Percentiles rank a stretch among this genome's conserved stretches.
phyloP scores from a whole-genome alignment of 2,113 vertebrate genomes.

The Nerophis lumbriciformis region DNA sequence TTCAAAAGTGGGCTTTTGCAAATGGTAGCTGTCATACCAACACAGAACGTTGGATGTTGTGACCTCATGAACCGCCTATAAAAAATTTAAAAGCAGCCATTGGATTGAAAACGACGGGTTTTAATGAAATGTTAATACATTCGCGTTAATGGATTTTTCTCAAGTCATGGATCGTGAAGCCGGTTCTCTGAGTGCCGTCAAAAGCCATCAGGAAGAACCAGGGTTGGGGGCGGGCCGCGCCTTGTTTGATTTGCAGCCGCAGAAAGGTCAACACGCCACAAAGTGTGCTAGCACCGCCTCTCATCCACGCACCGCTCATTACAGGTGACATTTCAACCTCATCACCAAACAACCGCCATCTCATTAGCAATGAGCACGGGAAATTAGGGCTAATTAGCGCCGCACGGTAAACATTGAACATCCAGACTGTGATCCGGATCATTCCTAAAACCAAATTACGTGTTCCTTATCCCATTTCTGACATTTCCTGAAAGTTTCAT shows the following conservation, averaged over 20 bases:
- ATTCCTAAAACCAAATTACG: no score
- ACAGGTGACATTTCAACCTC: background rate
- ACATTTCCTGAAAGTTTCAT: no score
- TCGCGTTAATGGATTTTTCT: background rate
- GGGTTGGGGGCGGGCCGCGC: no score
- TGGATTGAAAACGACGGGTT: background rate
- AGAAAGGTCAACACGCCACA: background rate
- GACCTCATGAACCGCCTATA: background rate
- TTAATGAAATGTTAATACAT: conserved; percentile 8
- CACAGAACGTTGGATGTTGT: background rate
- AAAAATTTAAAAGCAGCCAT: background rate
- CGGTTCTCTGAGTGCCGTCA: no score
- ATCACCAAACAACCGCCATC: background rate
- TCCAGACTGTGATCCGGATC: no score
- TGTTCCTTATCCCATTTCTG: no score
- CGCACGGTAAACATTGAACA: no score
- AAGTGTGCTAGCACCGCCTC: background rate
- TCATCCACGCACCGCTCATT: background rate
- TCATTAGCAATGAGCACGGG: background rate
- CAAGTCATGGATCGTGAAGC: no score
- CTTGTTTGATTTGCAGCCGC: background rate
- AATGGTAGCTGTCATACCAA: background rate
- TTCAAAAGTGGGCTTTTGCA: background rate
- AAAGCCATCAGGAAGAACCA: no score
- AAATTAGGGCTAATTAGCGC: background rate